These are phyloP conservation scores for Maccullochella peelii DNA, from an alignment of 2,113 vertebrate species.

Conservation along the genomic window DNA sequence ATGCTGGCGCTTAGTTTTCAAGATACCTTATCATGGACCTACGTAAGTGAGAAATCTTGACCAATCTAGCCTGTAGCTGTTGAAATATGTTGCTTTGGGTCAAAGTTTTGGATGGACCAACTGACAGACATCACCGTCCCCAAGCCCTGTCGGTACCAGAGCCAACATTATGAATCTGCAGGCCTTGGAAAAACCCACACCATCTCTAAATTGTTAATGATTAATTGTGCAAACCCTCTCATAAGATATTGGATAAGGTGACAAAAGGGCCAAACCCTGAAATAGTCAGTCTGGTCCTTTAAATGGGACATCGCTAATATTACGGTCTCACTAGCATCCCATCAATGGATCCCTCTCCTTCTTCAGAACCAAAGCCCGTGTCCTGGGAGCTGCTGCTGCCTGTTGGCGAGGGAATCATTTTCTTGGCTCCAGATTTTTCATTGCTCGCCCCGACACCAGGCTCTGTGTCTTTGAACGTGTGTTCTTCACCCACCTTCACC, in stretches of 20 bases:
- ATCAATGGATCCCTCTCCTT: conserved; percentile 55
- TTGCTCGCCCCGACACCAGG: conserved; percentile 17
- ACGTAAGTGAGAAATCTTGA: too few relatives aligned
- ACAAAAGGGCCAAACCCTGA: background rate
- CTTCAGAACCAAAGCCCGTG: conserved; percentile 82
- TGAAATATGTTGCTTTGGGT: background rate
- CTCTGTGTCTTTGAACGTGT: conserved; percentile 52
- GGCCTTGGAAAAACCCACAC: background rate
- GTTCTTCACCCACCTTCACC: conserved; percentile 3
- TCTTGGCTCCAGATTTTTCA: conserved; percentile 33
- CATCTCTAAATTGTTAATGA: background rate
- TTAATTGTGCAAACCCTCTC: background rate
- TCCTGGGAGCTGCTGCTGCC: conserved; percentile 81
- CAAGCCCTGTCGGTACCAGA: background rate
- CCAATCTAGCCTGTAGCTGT: background rate
- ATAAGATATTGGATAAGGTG: background rate
- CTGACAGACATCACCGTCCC: background rate
- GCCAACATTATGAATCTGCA: background rate
- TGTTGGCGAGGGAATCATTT: conserved; percentile 71
- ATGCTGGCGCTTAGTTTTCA: background rate
- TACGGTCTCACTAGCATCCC: conserved; percentile 15
- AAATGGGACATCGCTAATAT: background rate
- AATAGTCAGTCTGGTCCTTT: background rate
- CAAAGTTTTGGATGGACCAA: background rate
- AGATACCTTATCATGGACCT: background rate